Base-by-base conservation (phyloP, 2,113 vertebrate genomes). In the Calyptommatus sinebrachiatus region DNA sequence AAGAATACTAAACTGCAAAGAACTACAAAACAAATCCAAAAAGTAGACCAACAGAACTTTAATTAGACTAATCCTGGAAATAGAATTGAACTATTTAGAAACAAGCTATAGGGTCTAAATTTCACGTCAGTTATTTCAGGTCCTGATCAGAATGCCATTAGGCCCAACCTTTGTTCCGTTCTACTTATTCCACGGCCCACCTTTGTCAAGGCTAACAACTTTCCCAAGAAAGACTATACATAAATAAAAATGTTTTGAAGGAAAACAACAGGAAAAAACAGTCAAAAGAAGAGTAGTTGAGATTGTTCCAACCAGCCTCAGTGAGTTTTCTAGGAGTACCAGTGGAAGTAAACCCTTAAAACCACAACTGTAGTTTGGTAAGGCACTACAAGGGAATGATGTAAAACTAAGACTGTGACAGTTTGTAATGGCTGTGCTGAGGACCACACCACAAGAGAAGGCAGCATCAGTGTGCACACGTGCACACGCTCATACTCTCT, bases 311-410 rank as follows among this genome's bases (percentile, higher is more conserved):
- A 91, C 91, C 90, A 92, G 95, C 94, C 94, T 94, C 92, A 88
- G 88, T 89, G 90, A 89, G 93, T 85, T 94, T 57, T 94, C 94
- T 93, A 92, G 90, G 93, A 93, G 93, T 95, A 94, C 94, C 94
- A 94, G 95, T 90, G 94, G 94, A 91, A 95, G 95, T 95, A 96
- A 97, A 93, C 93, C 93, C 94, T 92, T 92, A 87, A 81, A 92
- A 95, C 94, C 84, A 93, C 95, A 53, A 95, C 91, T 92, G 95
- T 95, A 93, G 92, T 95, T 97, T 87, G 94, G 96, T 99, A 99
- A 99, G 98, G 98, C 98, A 99, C 98, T 99, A 99, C 96, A 90
- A 98, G 96, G 97, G 96, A 96, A 96, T 92, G 93, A 96, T 94
- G 96, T 95, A 94, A 95, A 95, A 94, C 94, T 95, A 96, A 95